phyloP scores from a whole-genome alignment of 2,888 invertebrate genomes.

The Drosophila buzzatii region DNA sequence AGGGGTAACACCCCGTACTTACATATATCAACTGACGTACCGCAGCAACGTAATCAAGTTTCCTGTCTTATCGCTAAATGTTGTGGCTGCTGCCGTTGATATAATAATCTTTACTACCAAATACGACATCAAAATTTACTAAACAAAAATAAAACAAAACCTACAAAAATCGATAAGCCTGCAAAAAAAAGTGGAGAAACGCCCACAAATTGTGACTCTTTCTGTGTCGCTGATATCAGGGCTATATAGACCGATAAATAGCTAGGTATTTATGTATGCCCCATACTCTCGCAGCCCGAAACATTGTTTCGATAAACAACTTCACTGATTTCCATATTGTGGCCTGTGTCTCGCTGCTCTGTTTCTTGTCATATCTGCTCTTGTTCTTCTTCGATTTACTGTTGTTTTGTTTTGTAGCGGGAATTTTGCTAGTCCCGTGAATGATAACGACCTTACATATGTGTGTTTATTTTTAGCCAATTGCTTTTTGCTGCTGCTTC shows the following conservation, averaged over 20 bases:
- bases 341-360: slow-evolving; percentile 1
- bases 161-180: slow-evolving; percentile 40
- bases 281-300: slow-evolving; percentile 14
- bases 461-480: slow-evolving; percentile 56
- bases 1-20: slow-evolving; percentile 3
- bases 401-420: not conserved
- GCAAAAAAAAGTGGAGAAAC: slow-evolving; percentile 7
- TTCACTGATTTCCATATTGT: slow-evolving; percentile 62
- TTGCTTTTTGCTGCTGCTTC: slow-evolving; percentile 39
- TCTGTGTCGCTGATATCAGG: slow-evolving; percentile 16
- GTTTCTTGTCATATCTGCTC: slow-evolving; percentile 10
- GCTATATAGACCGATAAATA: slow-evolving; percentile 24
- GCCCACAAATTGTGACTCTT: slow-evolving; percentile 33
- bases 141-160: not conserved
- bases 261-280: slow-evolving; percentile 27
- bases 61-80: slow-evolving; percentile 20
- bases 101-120: not conserved
- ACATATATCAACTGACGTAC: not conserved
- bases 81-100: not conserved
- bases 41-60: slow-evolving; percentile 11
- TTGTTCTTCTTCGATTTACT: slow-evolving; percentile 12
- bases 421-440: slow-evolving; percentile 11
- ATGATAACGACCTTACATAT: slow-evolving; percentile 42
- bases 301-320: slow-evolving; percentile 48
- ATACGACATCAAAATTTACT: slow-evolving; percentile 11